Evolutionary conservation across 2,888 invertebrate genomes (phyloP).

Genomic region (Melanophora roralis): DNA sequence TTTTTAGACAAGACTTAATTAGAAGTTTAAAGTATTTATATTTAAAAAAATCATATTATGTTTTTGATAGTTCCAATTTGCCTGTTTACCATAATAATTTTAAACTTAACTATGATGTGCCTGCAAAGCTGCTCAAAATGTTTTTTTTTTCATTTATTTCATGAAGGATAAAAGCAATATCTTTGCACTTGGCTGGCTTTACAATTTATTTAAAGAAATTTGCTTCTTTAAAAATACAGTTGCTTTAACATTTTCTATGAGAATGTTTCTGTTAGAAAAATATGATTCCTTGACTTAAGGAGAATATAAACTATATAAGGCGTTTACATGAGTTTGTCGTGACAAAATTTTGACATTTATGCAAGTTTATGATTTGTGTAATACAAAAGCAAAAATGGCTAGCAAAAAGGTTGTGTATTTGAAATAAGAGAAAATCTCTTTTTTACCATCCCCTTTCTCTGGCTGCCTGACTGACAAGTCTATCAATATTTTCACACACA

Average conservation of each 20-base stretch:
- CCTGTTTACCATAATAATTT: no score
- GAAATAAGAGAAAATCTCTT: slow-evolving; percentile 16
- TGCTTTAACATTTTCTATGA: background rate
- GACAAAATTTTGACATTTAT: slow-evolving; percentile 62
- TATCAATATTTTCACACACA: slow-evolving; percentile 62
- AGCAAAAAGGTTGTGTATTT: background rate
- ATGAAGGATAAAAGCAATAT: no score
- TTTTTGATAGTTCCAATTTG: no score
- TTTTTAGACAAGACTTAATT: no score
- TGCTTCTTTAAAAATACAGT: no score
- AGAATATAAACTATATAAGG: slow-evolving; percentile 61
- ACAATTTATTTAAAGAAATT: no score
- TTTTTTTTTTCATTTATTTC: no score
- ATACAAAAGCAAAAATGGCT: slow-evolving; percentile 18
- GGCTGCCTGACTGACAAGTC: slow-evolving; percentile 47
- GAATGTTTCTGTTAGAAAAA: background rate
- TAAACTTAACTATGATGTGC: no score
- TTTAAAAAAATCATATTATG: no score
- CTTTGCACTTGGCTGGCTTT: no score
- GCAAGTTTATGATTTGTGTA: slow-evolving; percentile 56
- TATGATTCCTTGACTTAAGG: slow-evolving; percentile 41
- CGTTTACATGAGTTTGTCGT: slow-evolving; percentile 63
- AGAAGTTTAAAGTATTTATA: no score
- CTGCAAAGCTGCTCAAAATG: no score
- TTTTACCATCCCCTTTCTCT: background rate